Conservation (phyloP, 2,888 invertebrate genomes). For the Frankliniella fusca region DNA sequence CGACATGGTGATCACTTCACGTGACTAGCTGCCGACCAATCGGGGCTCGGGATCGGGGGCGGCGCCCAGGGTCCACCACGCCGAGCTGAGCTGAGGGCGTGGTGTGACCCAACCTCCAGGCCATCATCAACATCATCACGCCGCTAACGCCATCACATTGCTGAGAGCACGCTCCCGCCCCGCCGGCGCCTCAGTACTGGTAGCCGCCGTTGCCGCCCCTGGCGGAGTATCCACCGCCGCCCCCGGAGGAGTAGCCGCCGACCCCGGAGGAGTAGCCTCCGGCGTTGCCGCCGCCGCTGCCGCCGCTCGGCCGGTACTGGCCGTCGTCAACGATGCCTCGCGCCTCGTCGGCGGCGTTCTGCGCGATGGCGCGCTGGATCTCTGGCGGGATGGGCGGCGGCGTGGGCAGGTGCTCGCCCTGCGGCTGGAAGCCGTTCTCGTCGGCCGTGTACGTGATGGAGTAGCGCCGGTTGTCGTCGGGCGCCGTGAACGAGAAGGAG, state of each 20-base stretch:
- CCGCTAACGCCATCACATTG: background rate
- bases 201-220: conserved; percentile 12
- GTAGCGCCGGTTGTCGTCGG: conserved; percentile 50
- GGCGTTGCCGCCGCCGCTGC: background rate
- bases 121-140: background rate
- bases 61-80: background rate
- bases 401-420: conserved; percentile 54
- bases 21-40: background rate
- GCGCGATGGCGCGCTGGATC: conserved; percentile 59
- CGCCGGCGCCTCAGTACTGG: background rate
- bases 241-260: background rate
- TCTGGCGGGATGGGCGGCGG: conserved; percentile 65
- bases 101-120: background rate
- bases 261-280: background rate
- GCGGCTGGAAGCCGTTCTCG: conserved; percentile 54
- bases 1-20: background rate
- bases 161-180: background rate
- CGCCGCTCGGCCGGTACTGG: background rate
- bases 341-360: conserved; percentile 8
- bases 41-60: background rate
- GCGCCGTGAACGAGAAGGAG: conserved; percentile 49
- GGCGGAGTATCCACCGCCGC: background rate
- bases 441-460: conserved; percentile 52
- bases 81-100: background rate
- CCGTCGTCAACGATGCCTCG: conserved; percentile 12